Evolutionary conservation across 2,113 vertebrate genomes (phyloP).

Genomic region (Porphyrio hochstetteri): DNA sequence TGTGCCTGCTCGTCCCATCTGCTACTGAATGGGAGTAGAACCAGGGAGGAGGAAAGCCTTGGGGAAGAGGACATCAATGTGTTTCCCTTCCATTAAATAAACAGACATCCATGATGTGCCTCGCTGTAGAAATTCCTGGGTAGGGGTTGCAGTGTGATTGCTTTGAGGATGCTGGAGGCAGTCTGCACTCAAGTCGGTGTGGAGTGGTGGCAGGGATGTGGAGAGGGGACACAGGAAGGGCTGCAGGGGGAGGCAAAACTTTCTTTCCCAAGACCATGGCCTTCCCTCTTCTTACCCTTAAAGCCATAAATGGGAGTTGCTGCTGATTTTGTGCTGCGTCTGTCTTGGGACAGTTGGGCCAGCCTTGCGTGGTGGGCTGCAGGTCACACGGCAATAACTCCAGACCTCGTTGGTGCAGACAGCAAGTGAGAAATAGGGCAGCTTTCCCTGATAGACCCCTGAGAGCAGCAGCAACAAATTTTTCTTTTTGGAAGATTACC

Average conservation of each 20-base stretch:
- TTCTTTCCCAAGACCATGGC: background rate
- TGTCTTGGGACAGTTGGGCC: background rate
- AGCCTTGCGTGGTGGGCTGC: fast-evolving
- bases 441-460: background rate
- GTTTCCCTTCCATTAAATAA: background rate
- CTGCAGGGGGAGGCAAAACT: fast-evolving
- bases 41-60: background rate
- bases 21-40: background rate
- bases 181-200: fast-evolving
- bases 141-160: background rate
- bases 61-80: background rate
- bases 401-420: background rate
- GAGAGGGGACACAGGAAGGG: background rate
- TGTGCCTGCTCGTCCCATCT: fast-evolving
- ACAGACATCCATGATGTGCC: background rate
- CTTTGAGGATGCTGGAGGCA: background rate
- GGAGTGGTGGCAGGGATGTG: fast-evolving
- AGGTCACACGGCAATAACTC: background rate
- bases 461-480: too few relatives aligned
- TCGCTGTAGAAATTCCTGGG: background rate
- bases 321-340: background rate
- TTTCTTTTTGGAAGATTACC: background rate
- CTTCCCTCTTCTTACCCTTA: background rate
- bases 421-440: too few relatives aligned
- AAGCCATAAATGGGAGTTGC: background rate